phyloP scores from a whole-genome alignment of 1,140 invertebrate species.

The Bombus turneri region DNA sequence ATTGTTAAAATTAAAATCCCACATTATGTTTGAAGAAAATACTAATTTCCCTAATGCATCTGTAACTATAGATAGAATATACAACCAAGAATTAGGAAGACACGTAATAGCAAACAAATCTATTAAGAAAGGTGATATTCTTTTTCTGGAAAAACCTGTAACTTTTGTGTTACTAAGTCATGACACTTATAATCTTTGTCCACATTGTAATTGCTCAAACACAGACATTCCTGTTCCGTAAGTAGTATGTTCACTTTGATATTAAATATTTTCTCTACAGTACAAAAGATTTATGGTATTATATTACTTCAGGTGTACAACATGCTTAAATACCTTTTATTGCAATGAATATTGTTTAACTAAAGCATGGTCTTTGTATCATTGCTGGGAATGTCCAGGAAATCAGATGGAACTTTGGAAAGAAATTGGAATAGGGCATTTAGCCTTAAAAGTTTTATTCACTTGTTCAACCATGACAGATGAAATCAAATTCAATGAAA shows the following conservation, averaged over 20 bases:
- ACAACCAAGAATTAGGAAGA: slow-evolving; percentile 80
- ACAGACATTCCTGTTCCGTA: slow-evolving; percentile 81
- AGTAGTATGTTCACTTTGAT: slow-evolving; percentile 64
- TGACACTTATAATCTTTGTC: slow-evolving; percentile 77
- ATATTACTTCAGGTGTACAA: slow-evolving; percentile 83
- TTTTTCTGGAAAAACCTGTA: slow-evolving; percentile 89
- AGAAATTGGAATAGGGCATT: slow-evolving; percentile 89
- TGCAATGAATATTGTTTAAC: slow-evolving; percentile 86
- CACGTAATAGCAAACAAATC: slow-evolving; percentile 83
- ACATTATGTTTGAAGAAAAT: slow-evolving; percentile 70
- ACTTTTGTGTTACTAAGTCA: slow-evolving; percentile 84
- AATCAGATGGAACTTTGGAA: slow-evolving; percentile 85
- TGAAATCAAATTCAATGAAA: slow-evolving; percentile 73
- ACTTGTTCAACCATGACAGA: slow-evolving; percentile 77
- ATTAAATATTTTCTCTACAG: background rate
- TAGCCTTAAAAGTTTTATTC: slow-evolving; percentile 87
- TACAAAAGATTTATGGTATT: background rate
- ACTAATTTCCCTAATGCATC: slow-evolving; percentile 74
- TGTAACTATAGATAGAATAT: slow-evolving; percentile 67
- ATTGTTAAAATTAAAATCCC: slow-evolving; percentile 39
- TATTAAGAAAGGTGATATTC: slow-evolving; percentile 85
- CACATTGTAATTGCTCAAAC: slow-evolving; percentile 84
- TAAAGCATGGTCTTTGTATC: slow-evolving; percentile 85
- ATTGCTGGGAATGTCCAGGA: slow-evolving; percentile 89
- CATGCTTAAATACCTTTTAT: slow-evolving; percentile 86